Evolutionary conservation across 2,797 vertebrate genomes (phyloP), one percentile per base, ranked within the genome.

Genomic region (Hoplostethus mediterraneus): DNA sequence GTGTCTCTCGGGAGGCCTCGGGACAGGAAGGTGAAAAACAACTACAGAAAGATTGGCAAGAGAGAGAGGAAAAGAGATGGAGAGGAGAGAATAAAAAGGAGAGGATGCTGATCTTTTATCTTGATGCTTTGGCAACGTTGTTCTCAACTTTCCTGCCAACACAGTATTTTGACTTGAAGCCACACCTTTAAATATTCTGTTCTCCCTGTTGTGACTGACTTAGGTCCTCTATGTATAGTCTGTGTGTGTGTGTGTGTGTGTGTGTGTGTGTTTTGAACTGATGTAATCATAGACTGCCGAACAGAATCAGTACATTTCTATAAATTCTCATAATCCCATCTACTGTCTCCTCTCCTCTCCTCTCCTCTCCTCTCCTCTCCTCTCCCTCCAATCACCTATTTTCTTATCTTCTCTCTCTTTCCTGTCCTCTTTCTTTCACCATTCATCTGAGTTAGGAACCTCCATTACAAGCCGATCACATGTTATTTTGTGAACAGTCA

Each of bases 91-190:
- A 49, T 53, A 31, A 13, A 53, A 17, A 21, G 40, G 3, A 21
- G 25, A 10, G 38, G 40, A 63, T 33, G 42, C 25, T 40, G 6
- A 47, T 57, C 58, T 64, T 75, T 67, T 56, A 57, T 51, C 51
- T 63, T 5, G 64, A 78, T n/a, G 68, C 57, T 65, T 70, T 52
- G 12, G 38, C 30, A 53, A 8, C 47, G 10, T 67, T 33, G 63
- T 47, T 71, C 42, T 40, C 3, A 69, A 79, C 69, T 74, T 72
- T 80, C 38, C 72, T 74, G 84, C 72, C n/a, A 11, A 31, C 84
- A 12, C 61, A 87, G 63, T 60, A 63, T 9, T 3, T 79, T 49
- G 17, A n/a, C 45, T 60, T 33, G 16, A 62, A 57, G 17, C 21
- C 60, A 58, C 47, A 28, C 28, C 2, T 61, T 3, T 5, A 0